These are phyloP conservation scores for Diglossa brunneiventris DNA, from an alignment of 2,113 vertebrate species.

Conservation along the genomic window DNA sequence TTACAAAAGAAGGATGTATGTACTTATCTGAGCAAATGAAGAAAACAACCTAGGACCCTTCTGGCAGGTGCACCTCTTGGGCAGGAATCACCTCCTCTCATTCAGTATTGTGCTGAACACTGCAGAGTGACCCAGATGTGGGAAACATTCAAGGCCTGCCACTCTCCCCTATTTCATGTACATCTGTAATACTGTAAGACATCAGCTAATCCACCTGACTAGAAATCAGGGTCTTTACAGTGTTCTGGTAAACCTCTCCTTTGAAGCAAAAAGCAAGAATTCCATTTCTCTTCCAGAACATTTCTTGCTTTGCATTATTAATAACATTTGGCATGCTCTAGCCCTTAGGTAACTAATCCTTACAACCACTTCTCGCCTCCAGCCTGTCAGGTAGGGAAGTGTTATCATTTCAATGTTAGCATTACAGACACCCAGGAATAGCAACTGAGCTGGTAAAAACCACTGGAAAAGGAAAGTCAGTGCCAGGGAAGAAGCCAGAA, in stretches of 20 bases:
- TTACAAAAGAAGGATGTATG: not conserved
- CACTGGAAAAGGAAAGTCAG: not conserved
- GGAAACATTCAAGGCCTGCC: not conserved
- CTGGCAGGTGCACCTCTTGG: not conserved
- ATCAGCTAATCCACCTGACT: not conserved
- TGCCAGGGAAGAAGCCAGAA: not conserved
- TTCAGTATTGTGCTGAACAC: not conserved
- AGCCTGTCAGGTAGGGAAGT: not conserved
- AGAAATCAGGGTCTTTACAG: not conserved
- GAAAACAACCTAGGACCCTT: not conserved
- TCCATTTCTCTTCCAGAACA: conserved; percentile 8
- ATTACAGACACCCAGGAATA: not conserved
- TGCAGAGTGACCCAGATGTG: not conserved
- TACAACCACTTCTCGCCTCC: not conserved
- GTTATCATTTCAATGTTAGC: not conserved
- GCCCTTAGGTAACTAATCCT: conserved; percentile 13
- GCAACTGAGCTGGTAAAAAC: not conserved
- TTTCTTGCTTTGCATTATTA: conserved; percentile 42
- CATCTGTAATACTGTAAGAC: not conserved
- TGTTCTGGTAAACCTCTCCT: not conserved
- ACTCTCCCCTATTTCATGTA: not conserved
- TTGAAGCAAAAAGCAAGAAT: conserved; percentile 18
- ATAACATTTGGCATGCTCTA: not conserved
- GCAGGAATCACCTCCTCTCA: not conserved
- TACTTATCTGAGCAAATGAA: not conserved